These are phyloP conservation scores for Calliscelio sp. DNA, from an alignment of 2,888 invertebrate genomes.

Conservation along the genomic window DNA sequence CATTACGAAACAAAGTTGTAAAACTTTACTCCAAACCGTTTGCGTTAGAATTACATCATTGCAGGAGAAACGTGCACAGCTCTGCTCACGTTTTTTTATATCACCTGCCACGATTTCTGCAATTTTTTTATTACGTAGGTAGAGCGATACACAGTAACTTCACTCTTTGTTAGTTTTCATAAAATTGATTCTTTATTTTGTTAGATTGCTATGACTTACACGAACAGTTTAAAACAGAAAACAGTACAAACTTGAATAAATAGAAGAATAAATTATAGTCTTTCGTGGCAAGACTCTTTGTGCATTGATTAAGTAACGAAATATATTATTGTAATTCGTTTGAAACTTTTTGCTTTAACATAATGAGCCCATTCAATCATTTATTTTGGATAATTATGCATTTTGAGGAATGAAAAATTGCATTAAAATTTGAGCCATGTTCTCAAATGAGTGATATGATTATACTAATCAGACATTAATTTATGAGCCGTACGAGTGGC, in stretches of 20 bases:
- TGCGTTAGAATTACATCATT: conserved; percentile 8
- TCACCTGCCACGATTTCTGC: not conserved
- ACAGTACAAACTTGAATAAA: too few relatives aligned
- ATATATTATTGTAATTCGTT: too few relatives aligned
- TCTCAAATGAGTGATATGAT: too few relatives aligned
- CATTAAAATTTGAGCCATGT: too few relatives aligned
- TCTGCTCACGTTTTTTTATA: not conserved
- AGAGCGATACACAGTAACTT: not conserved
- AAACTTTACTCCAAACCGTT: conserved; percentile 10
- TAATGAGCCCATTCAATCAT: too few relatives aligned
- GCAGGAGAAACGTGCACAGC: not conserved
- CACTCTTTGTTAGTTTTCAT: not conserved
- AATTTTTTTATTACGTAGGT: not conserved
- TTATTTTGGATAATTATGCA: too few relatives aligned
- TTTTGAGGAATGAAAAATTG: too few relatives aligned
- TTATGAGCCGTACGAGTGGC: conserved; percentile 1
- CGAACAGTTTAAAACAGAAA: too few relatives aligned
- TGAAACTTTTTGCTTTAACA: too few relatives aligned
- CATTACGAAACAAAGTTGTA: conserved; percentile 30
- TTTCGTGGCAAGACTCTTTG: too few relatives aligned
- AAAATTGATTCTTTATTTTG: conserved; percentile 12
- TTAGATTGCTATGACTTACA: not conserved
- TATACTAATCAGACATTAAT: not conserved
- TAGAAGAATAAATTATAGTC: too few relatives aligned
- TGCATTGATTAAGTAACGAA: too few relatives aligned